Evolutionary conservation across 2,888 invertebrate genomes (phyloP), one percentile per base, ranked within the genome.

Genomic region (Pseudolycoriella hygida): DNA sequence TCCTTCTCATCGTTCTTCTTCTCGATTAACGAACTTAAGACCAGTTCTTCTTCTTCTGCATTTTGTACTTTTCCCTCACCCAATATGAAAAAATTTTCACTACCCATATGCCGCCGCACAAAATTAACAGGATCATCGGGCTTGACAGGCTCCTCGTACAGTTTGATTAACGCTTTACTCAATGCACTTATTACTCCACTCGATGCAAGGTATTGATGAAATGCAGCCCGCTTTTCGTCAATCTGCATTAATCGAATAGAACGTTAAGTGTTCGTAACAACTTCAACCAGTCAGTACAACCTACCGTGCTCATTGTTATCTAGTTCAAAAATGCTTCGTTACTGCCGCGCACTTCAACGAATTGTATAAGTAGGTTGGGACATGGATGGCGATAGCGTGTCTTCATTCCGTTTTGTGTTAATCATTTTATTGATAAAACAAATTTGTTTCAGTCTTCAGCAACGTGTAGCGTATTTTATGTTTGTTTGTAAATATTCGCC

Each of bases 221-320:
- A 65, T 49, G 63, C 62, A 39, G 61, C 61, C n/a, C 64, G 60
- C 52, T 64, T 65, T 25, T 61, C 60, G 54, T 65, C 63, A 39
- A 44, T 44, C 44, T 44, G 38, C 14, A 31, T 2, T 11, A 41
- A 37, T 30, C 40, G 18, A 34, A 40, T 19, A 18, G 15, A 6
- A 12, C 8, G 14, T 25, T 3, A 12, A 42, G 25, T 17, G 14
- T 14, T 20, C 18, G 30, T 41, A 4, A 41, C 20, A n/a, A 34
- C 17, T 3, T 17, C n/a, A 43, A 25, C 15, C 4, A 14, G 11
- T 15, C 14, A 42, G 12, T 8, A 11, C 8, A 31, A 15, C 43
- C 37, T 43, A 43, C 43, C 19, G 43, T 20, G 17, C 32, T 43
- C 43, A 43, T 43, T 18, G 30, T 31, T 17, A 10, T 15, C 37